These are phyloP conservation scores for Tetramorium simillimum DNA, from an alignment of 1,140 invertebrate genomes.

Conservation along the genomic window DNA sequence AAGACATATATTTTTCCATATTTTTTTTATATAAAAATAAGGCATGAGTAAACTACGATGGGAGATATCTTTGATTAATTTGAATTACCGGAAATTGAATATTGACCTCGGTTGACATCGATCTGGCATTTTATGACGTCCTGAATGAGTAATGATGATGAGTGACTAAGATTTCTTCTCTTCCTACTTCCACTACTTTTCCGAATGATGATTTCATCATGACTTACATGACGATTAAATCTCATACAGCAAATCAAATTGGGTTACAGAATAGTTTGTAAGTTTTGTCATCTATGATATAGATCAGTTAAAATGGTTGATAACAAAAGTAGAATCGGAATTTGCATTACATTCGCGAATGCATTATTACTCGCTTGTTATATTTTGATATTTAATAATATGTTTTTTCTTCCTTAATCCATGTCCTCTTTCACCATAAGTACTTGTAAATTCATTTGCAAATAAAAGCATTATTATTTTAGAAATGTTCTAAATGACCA, in stretches of 20 bases:
- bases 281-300: background rate
- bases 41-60: background rate
- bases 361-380: background rate
- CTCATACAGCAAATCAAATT: background rate
- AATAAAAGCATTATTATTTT: slow-evolving; percentile 42
- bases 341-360: background rate
- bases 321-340: background rate
- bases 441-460: slow-evolving; percentile 21
- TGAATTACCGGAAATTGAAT: slow-evolving; percentile 73
- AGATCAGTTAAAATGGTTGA: background rate
- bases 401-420: background rate
- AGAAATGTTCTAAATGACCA: background rate
- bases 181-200: slow-evolving; percentile 58
- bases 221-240: slow-evolving; percentile 28
- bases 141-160: slow-evolving; percentile 57
- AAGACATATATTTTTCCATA: background rate
- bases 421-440: background rate
- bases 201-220: slow-evolving; percentile 66
- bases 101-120: slow-evolving; percentile 78
- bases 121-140: slow-evolving; percentile 29
- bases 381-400: slow-evolving; percentile 14
- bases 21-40: background rate
- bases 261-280: background rate
- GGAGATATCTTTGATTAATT: slow-evolving; percentile 28
- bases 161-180: slow-evolving; percentile 74